These are phyloP conservation scores for Madoqua kirkii DNA, from an alignment of 2,113 vertebrate species.

Conservation along the genomic window DNA sequence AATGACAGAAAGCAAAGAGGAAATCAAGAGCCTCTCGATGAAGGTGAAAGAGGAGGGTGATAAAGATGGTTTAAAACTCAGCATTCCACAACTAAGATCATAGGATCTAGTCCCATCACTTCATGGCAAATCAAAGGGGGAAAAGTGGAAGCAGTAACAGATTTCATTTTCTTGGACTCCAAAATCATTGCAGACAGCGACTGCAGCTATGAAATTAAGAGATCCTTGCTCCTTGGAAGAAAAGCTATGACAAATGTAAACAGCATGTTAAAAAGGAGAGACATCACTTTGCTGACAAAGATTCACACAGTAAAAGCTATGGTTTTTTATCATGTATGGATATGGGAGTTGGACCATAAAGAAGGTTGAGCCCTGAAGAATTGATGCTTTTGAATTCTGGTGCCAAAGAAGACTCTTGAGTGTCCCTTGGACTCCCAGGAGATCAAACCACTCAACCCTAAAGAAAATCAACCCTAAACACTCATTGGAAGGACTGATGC, in stretches of 20 bases:
- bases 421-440: neutral
- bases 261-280: neutral
- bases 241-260: neutral
- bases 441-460: neutral
- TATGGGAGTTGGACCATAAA: neutral
- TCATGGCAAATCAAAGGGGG: neutral
- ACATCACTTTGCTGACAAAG: neutral
- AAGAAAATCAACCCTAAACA: neutral
- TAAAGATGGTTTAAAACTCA: neutral
- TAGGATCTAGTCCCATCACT: neutral
- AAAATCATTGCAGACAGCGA: neutral
- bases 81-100: neutral
- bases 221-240: neutral
- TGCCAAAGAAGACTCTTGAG: neutral
- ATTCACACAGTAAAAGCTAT: neutral
- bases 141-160: neutral
- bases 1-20: neutral
- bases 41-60: neutral
- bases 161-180: neutral
- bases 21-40: neutral
- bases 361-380: neutral
- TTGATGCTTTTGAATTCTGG: neutral
- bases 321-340: neutral
- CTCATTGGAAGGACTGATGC: neutral
- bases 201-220: neutral